A percentile compares a stretch with the other conserved stretches of the same genome.
Evolutionary conservation across 1,140 invertebrate genomes (phyloP).

Genomic region (Scaptomyza pallida): DNA sequence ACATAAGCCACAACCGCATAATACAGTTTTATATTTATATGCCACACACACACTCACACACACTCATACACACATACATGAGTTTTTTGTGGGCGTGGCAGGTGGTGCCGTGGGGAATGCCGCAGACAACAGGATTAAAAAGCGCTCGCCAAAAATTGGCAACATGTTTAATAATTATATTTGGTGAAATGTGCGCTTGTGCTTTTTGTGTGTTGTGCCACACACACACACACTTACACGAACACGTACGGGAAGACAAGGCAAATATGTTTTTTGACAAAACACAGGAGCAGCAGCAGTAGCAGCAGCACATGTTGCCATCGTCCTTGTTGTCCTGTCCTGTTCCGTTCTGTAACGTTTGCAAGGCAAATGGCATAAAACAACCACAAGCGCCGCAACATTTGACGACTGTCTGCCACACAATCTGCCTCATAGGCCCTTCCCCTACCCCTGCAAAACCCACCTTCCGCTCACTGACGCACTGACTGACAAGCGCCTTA

Average conservation of each 20-base stretch:
- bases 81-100: constrained; percentile 15
- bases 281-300: constrained; percentile 78
- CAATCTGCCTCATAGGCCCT: constrained; percentile 9
- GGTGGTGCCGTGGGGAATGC: constrained; percentile 15
- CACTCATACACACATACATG: neutral
- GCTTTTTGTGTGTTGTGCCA: constrained; percentile 48
- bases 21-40: constrained; percentile 78
- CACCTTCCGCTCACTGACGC: constrained; percentile 26
- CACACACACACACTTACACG: constrained; percentile 27
- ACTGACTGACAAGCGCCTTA: constrained; percentile 80
- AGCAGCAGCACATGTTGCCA: constrained; percentile 74
- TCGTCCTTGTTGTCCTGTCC: constrained; percentile 21
- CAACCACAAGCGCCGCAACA: constrained; percentile 78
- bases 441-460: neutral
- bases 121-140: constrained; percentile 80
- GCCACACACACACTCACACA: constrained; percentile 35
- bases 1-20: constrained; percentile 76
- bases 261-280: constrained; percentile 81
- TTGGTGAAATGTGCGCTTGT: constrained; percentile 60
- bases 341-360: neutral
- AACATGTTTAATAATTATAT: constrained; percentile 83
- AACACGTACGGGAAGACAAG: constrained; percentile 55
- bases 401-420: constrained; percentile 64
- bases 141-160: constrained; percentile 78
- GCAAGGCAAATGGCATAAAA: constrained; percentile 74